Conservation (phyloP, 35 echinoderm and acorn worm species). For the Apostichopus californicus region DNA sequence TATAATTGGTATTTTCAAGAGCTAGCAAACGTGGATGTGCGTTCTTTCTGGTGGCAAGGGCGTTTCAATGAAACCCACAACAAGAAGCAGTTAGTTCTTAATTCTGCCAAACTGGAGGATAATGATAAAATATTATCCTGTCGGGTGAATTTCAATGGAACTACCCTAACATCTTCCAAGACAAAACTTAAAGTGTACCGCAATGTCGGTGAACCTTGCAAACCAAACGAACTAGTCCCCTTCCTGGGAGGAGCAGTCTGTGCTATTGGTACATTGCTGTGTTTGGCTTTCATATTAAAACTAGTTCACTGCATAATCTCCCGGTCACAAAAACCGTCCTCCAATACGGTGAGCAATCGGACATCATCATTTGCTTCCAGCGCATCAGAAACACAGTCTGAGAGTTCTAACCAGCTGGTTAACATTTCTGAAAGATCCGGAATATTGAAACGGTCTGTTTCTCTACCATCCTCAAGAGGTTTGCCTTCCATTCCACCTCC, state of each 20-base stretch:
- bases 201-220: neutral
- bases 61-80: neutral
- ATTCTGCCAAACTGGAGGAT: neutral
- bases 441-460: conserved; percentile 1
- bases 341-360: neutral
- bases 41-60: neutral
- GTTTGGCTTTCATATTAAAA: neutral
- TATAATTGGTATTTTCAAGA: neutral
- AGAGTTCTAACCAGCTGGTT: conserved; percentile 3
- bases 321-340: neutral
- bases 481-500: conserved; percentile 5
- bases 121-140: neutral
- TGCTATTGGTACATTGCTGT: neutral
- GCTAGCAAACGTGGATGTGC: neutral
- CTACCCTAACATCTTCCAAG: neutral
- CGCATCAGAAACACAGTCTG: conserved; percentile 2
- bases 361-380: neutral
- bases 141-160: conserved; percentile 1
- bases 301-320: neutral
- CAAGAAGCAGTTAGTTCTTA: conserved; percentile 9
- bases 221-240: neutral
- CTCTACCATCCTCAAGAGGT: neutral
- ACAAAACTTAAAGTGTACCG: neutral
- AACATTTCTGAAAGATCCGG: neutral
- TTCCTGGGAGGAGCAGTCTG: neutral